phyloP scores from a whole-genome alignment of 2,113 vertebrate genomes.

The Pomatostomus ruficeps region DNA sequence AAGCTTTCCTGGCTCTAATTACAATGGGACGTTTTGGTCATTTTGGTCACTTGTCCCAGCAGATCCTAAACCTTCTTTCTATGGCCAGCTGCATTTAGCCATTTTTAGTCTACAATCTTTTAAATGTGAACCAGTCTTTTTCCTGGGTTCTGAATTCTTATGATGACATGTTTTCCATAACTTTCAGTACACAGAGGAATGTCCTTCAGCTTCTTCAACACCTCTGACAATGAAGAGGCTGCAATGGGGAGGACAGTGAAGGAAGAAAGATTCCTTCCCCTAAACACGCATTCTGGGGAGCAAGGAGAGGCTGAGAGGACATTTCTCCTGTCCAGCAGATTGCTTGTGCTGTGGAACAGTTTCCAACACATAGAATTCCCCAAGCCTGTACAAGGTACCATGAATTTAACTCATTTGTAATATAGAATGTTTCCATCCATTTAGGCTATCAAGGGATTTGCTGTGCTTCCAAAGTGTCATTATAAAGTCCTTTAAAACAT shows the following conservation, averaged over 20 bases:
- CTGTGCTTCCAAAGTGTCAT: background rate
- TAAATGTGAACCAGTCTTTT: background rate
- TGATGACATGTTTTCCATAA: background rate
- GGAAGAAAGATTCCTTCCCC: background rate
- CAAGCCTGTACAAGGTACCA: background rate
- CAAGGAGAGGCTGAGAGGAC: background rate
- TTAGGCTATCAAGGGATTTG: background rate
- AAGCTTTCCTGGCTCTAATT: background rate
- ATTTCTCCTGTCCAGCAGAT: background rate
- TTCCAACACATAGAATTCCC: background rate
- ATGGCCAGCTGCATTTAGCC: background rate
- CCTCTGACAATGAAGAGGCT: background rate
- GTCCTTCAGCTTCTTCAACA: background rate
- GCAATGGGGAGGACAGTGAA: background rate
- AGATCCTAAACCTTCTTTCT: background rate
- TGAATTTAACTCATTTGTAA: background rate
- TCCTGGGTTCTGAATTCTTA: background rate
- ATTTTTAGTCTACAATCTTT: background rate
- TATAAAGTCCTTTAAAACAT: background rate
- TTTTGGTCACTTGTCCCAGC: background rate
- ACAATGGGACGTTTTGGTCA: background rate
- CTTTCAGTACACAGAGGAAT: background rate
- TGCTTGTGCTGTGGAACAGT: fast-evolving
- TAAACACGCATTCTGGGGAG: background rate
- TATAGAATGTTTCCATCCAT: background rate